Conservation (phyloP, 2,113 vertebrate genomes). For the Harpagus bidentatus region DNA sequence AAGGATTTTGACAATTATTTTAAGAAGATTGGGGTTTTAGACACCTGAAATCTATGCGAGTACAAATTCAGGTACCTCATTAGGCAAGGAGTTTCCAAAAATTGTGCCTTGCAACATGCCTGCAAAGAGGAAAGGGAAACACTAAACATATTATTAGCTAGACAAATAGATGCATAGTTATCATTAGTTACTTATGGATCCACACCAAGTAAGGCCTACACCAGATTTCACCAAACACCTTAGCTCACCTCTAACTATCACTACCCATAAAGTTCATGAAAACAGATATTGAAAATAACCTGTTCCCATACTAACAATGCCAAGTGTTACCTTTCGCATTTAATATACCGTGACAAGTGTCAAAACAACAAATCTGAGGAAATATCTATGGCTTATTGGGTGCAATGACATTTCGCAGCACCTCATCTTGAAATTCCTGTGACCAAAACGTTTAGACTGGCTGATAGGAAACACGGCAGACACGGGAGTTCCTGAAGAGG, state of each 20-base stretch:
- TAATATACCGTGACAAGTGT: not conserved
- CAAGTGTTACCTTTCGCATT: not conserved
- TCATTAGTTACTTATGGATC: not conserved
- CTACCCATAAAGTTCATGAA: not conserved
- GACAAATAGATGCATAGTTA: not conserved
- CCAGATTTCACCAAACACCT: not conserved
- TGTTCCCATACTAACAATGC: not conserved
- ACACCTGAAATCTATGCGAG: not conserved
- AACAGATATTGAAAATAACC: not conserved
- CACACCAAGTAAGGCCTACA: not conserved
- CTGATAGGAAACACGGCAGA: not conserved
- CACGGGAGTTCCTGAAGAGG: constrained; percentile 21
- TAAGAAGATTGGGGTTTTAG: not conserved
- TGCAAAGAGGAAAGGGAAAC: not conserved
- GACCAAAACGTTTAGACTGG: constrained; percentile 13
- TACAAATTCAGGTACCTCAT: not conserved
- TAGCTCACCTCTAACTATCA: not conserved
- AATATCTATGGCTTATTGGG: not conserved
- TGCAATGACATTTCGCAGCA: not conserved
- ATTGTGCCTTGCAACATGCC: not conserved
- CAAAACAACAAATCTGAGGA: not conserved
- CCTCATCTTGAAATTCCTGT: not conserved
- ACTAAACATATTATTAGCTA: not conserved
- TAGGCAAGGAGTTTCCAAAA: not conserved
- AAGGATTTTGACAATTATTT: not conserved